A percentile compares a stretch with the other conserved stretches of the same genome.
These are phyloP conservation scores for Tillus elongatus DNA, from an alignment of 2,888 invertebrate species.

Conservation along the genomic window DNA sequence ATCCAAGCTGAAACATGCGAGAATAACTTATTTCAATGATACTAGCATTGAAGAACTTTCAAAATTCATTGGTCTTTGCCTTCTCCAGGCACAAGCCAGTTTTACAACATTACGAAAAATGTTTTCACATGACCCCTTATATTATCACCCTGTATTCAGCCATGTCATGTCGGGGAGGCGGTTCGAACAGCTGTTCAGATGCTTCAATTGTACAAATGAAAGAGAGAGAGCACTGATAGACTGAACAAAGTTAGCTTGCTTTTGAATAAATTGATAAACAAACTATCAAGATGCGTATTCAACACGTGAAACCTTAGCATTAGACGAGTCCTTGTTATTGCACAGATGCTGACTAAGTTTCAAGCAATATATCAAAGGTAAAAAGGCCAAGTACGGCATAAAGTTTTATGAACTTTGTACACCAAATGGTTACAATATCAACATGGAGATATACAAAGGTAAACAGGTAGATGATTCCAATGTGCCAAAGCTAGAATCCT, in stretches of 20 bases:
- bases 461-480: too few relatives aligned
- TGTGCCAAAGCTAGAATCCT: constrained; percentile 14
- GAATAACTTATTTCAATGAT: not conserved
- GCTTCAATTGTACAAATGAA: not conserved
- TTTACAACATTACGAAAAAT: not conserved
- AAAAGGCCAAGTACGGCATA: constrained; percentile 23
- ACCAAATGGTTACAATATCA: constrained; percentile 21
- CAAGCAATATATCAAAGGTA: constrained; percentile 22
- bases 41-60: too few relatives aligned
- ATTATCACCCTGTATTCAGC: constrained; percentile 4
- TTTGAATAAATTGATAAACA: not conserved
- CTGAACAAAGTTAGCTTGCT: constrained; percentile 4
- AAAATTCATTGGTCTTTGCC: not conserved
- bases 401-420: constrained; percentile 24
- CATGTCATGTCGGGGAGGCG: constrained; percentile 4
- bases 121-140: constrained; percentile 4
- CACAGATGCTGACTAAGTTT: constrained; percentile 20
- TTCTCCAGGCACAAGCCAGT: not conserved
- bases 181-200: constrained; percentile 5
- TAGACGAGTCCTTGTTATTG: constrained; percentile 21
- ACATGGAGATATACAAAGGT: constrained; percentile 22
- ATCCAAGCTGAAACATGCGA: too few relatives aligned
- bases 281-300: constrained; percentile 6
- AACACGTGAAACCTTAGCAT: constrained; percentile 16
- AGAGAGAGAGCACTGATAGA: constrained; percentile 1